Evolutionary conservation across 1,140 invertebrate species (phyloP), one percentile per base, ranked within the genome.

Genomic region (Yoshiicerus persimilis): DNA sequence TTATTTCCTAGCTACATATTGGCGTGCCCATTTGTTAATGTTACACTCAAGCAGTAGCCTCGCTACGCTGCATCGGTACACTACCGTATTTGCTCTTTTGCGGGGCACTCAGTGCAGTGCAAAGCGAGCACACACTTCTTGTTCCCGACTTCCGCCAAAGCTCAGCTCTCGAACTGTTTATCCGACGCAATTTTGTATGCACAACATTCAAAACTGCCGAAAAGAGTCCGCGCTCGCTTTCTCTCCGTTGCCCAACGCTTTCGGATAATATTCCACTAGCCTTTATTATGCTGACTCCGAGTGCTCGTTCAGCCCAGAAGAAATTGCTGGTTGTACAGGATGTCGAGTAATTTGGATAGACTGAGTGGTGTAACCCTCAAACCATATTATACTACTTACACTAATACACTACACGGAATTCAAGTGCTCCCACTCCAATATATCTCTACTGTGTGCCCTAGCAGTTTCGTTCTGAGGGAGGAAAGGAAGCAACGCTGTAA

Each of bases 301-400:
- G 34, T n/a, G 16, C 27, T 77, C 16, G 70, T 34, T 80, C 20
- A 16, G 32, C 16, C 9, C 1, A 38, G n/a, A n/a, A n/a, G 20
- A 80, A 80, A 80, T 80, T 80, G 75, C 32, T 80, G 38, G 75
- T 34, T 80, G 75, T 20, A 36, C 75, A 36, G 75, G 75, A 80
- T 80, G 75, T 32, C 32, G 75, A 80, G 32, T 80, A 36, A 80
- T 80, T 80, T 80, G 75, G 75, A 80, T 80, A 34, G 34, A 80
- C 3, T 13, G 25, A 25, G 25, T 10, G 20, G n/a, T n/a, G 47
- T 56, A 80, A 80, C 75, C 34, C 75, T 80, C 75, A n/a, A 80
- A 80, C 75, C 34, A n/a, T 80, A 56, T n/a, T 56, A 16, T 16
- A 56, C n/a, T n/a, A n/a, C n/a, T n/a, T n/a, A n/a, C n/a, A n/a